These are phyloP conservation scores for Gymnodraco acuticeps DNA, from an alignment of 2,797 vertebrate species.

Conservation along the genomic window DNA sequence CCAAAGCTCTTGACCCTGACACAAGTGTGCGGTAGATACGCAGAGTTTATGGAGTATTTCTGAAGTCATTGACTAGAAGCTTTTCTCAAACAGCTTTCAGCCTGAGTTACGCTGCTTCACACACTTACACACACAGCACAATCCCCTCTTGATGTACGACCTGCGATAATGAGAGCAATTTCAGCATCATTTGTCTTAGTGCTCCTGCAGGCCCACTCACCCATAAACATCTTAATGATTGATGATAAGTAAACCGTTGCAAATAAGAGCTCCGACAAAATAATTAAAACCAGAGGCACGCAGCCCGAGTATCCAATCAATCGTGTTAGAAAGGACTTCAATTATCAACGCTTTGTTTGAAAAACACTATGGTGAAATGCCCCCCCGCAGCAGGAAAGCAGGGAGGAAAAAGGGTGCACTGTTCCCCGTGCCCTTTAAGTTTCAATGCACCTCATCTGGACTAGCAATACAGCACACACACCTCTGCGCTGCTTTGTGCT, in stretches of 20 bases:
- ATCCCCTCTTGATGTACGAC: constrained; percentile 77
- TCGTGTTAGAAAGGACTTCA: constrained; percentile 62
- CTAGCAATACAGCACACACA: constrained; percentile 29
- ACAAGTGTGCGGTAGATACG: constrained; percentile 2
- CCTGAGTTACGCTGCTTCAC: constrained; percentile 49
- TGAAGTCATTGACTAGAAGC: constrained; percentile 41
- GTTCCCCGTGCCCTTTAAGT: constrained; percentile 50
- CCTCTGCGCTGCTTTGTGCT: constrained; percentile 22
- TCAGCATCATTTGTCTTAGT: constrained; percentile 74
- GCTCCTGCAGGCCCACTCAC: constrained; percentile 65
- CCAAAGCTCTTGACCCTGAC: constrained; percentile 37
- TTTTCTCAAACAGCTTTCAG: constrained; percentile 48
- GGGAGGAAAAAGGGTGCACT: constrained; percentile 48
- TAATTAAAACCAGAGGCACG: constrained; percentile 81
- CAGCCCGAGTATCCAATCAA: constrained; percentile 55
- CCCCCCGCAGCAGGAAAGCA: constrained; percentile 58
- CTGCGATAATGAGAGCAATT: constrained; percentile 81
- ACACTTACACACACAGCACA: constrained; percentile 59
- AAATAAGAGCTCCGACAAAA: constrained; percentile 78
- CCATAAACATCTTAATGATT: constrained; percentile 85
- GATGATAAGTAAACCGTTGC: constrained; percentile 83
- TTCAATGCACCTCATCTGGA: constrained; percentile 19
- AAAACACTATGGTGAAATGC: constrained; percentile 59
- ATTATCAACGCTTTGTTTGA: constrained; percentile 70
- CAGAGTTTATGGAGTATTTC: constrained; percentile 51